Evolutionary conservation across 23 tunicate genomes (phyloP).

Genomic region (Phallusia fumigata): DNA sequence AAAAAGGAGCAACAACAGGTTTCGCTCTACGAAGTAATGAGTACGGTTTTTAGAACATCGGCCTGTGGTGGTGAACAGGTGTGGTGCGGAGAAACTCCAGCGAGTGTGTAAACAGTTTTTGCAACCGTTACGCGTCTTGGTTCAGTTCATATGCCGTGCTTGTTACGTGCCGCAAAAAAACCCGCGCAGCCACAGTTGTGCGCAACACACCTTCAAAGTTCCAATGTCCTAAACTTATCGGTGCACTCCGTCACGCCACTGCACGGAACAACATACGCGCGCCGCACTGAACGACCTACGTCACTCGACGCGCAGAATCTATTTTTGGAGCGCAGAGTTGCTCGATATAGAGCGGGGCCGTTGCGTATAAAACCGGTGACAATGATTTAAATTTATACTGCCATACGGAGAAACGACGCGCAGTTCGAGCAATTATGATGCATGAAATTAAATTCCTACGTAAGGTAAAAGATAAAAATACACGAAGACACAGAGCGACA

Average conservation of each 20-base stretch:
- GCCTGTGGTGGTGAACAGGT: neutral
- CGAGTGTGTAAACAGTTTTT: neutral
- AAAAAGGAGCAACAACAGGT: too few relatives aligned
- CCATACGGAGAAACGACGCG: neutral
- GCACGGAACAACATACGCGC: neutral
- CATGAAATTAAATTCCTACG: too few relatives aligned
- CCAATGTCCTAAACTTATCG: too few relatives aligned
- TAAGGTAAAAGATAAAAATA: too few relatives aligned
- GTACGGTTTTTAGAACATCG: neutral
- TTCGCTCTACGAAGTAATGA: too few relatives aligned
- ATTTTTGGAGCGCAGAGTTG: neutral
- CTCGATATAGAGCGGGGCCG: neutral
- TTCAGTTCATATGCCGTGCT: neutral
- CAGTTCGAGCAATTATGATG: too few relatives aligned
- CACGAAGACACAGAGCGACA: neutral
- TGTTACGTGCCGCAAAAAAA: too few relatives aligned
- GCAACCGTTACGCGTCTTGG: neutral
- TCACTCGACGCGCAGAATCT: neutral
- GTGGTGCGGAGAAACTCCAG: neutral
- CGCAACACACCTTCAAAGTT: too few relatives aligned
- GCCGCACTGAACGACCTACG: neutral
- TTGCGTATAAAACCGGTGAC: neutral
- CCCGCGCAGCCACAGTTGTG: too few relatives aligned
- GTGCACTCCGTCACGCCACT: neutral
- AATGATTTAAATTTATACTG: neutral